Conservation (phyloP, 2,888 invertebrate genomes). For the Tuberolachnus salignus region DNA sequence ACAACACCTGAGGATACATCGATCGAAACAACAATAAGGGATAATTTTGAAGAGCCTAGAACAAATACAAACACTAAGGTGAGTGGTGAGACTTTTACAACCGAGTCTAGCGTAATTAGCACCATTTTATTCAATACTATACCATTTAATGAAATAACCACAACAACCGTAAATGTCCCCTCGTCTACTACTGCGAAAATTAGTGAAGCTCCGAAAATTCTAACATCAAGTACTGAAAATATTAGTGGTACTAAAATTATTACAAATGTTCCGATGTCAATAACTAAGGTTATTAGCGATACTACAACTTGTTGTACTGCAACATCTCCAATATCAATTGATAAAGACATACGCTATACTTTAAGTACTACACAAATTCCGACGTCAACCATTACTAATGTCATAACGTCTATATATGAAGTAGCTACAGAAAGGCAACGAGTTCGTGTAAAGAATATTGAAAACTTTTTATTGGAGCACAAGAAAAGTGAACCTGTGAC, state of each 20-base stretch:
- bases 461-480: conserved; percentile 46
- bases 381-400: conserved; percentile 63
- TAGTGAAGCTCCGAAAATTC: conserved; percentile 36
- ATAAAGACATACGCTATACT: conserved; percentile 44
- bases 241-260: conserved; percentile 43
- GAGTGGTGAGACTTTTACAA: conserved; percentile 58
- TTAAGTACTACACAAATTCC: conserved; percentile 57
- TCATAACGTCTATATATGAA: conserved; percentile 65
- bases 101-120: conserved; percentile 43
- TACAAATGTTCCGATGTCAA: conserved; percentile 57
- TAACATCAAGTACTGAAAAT: conserved; percentile 36
- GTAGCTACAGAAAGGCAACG: conserved; percentile 65
- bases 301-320: conserved; percentile 55
- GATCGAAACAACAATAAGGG: conserved; percentile 55
- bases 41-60: conserved; percentile 56
- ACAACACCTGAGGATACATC: conserved; percentile 57
- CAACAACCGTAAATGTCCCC: conserved; percentile 15
- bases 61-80: conserved; percentile 59
- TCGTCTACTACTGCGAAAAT: conserved; percentile 1
- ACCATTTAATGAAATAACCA: conserved; percentile 21
- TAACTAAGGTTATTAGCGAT: conserved; percentile 37
- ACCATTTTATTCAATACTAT: conserved; percentile 26
- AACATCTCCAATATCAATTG: conserved; percentile 57
- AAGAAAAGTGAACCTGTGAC: conserved; percentile 35
- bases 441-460: conserved; percentile 62